phyloP scores from a whole-genome alignment of 2,113 vertebrate genomes.

The Phaethornis superciliosus region DNA sequence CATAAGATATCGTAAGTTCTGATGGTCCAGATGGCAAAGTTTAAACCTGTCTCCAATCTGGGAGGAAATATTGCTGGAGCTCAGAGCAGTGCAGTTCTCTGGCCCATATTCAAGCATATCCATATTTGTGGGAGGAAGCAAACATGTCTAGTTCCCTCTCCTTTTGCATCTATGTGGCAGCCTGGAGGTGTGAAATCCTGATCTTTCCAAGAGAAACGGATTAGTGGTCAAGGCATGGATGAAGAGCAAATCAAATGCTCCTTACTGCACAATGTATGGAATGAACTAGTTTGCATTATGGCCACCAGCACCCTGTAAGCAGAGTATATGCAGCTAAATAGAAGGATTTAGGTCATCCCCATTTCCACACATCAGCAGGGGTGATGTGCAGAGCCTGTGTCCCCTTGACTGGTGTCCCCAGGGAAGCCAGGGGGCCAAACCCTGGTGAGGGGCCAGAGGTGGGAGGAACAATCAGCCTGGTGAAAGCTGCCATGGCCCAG shows the following conservation, averaged over 20 bases:
- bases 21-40: constrained; percentile 37
- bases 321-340: fast-evolving
- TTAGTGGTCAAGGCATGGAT: not conserved
- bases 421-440: not conserved
- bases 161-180: not conserved
- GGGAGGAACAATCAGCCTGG: not conserved
- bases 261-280: not conserved
- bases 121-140: not conserved
- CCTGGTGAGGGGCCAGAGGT: not conserved
- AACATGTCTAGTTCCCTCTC: not conserved
- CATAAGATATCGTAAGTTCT: not conserved
- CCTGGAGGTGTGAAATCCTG: not conserved
- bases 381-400: not conserved
- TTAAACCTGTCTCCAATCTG: constrained; percentile 25
- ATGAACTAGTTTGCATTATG: not conserved
- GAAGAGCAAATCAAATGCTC: not conserved
- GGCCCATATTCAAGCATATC: constrained; percentile 1
- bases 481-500: not conserved
- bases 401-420: not conserved
- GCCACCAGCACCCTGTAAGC: not conserved
- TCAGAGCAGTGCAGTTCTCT: not conserved
- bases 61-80: not conserved
- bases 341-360: not conserved
- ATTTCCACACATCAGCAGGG: not conserved
- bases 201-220: not conserved